phyloP scores from a whole-genome alignment of 2,113 vertebrate genomes.

The Theropithecus gelada region DNA sequence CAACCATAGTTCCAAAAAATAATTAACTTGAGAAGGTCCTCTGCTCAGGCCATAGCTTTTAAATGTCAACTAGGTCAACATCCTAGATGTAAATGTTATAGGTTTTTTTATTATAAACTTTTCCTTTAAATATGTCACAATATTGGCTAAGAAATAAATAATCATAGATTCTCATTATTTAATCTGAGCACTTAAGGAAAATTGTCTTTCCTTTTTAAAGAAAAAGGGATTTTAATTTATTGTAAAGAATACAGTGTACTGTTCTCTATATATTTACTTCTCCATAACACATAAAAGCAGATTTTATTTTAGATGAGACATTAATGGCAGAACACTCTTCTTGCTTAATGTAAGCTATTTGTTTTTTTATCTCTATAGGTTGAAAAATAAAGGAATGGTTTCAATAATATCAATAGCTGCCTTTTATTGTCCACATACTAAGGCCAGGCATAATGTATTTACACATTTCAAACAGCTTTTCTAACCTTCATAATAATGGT shows the following conservation, averaged over 20 bases:
- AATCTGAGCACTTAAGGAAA: neutral
- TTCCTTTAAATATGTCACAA: neutral
- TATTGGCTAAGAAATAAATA: constrained; percentile 37
- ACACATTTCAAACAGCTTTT: constrained; percentile 20
- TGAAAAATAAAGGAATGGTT: constrained; percentile 7
- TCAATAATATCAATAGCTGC: neutral
- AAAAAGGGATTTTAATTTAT: constrained; percentile 15
- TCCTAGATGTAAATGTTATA: neutral
- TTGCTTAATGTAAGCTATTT: neutral
- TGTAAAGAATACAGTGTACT: neutral
- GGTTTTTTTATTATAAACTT: neutral
- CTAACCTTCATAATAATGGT: neutral
- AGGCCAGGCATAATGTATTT: neutral
- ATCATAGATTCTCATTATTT: neutral
- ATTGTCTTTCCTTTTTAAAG: neutral
- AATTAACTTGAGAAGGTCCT: neutral
- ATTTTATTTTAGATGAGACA: constrained; percentile 48
- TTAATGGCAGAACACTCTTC: neutral
- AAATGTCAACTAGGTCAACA: constrained; percentile 20
- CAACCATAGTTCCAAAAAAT: neutral
- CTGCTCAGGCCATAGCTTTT: neutral
- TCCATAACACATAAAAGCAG: neutral
- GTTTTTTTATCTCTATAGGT: neutral
- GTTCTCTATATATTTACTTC: neutral
- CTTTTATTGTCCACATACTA: neutral